These are phyloP conservation scores for Salvelinus namaycush DNA, from an alignment of 2,113 vertebrate species.

Conservation along the genomic window DNA sequence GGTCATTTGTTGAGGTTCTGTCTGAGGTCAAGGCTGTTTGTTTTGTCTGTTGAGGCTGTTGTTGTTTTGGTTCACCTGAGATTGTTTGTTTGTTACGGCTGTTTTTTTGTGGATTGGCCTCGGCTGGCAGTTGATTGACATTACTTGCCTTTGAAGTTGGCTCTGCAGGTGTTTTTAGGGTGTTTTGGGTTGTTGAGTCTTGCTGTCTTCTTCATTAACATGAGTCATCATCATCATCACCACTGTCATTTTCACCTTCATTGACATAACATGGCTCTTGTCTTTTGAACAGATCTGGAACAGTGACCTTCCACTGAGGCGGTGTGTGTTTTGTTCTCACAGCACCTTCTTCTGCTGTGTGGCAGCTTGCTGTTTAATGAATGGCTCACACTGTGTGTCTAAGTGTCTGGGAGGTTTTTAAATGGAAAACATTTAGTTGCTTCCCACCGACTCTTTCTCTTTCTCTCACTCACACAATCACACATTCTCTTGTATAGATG, in stretches of 20 bases:
- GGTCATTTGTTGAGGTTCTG: slow-evolving; percentile 33
- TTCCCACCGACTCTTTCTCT: background rate
- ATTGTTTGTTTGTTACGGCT: background rate
- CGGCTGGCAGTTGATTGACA: background rate
- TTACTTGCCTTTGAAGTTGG: slow-evolving; percentile 1
- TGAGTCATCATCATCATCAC: slow-evolving; percentile 34
- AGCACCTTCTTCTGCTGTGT: slow-evolving; percentile 4
- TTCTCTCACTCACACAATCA: background rate
- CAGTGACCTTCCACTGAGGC: slow-evolving; percentile 5
- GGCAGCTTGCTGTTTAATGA: slow-evolving; percentile 7
- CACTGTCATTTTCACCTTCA: slow-evolving; percentile 29
- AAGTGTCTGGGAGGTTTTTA: background rate
- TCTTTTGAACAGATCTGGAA: slow-evolving; percentile 22
- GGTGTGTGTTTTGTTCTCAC: background rate
- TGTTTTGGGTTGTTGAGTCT: background rate
- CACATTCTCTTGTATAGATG: background rate
- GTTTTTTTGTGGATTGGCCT: slow-evolving; percentile 6
- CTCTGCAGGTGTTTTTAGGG: background rate
- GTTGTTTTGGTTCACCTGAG: background rate
- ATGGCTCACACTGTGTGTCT: background rate
- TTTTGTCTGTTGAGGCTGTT: slow-evolving; percentile 23
- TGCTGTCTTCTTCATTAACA: slow-evolving; percentile 39
- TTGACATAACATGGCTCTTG: slow-evolving; percentile 16
- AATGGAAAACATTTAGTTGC: background rate
- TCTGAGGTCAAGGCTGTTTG: slow-evolving; percentile 33